phyloP scores from a whole-genome alignment of 2,797 vertebrate genomes.

The Heterohyrax brucei region DNA sequence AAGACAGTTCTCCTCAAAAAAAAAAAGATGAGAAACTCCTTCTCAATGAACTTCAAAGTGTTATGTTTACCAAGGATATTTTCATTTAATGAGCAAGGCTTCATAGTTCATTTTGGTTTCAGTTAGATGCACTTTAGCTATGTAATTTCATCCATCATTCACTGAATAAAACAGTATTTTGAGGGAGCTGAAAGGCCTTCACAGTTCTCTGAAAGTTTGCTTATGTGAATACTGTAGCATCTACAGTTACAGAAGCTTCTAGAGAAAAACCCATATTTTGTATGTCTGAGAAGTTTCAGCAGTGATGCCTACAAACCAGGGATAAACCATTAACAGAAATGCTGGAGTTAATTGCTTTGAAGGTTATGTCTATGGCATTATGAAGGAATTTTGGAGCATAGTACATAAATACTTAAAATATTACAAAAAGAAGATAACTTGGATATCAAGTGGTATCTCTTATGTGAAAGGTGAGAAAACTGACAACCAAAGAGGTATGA shows the following conservation, averaged over 20 bases:
- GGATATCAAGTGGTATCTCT: slow-evolving; percentile 3
- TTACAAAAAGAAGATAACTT: slow-evolving; percentile 43
- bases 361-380: too few relatives aligned
- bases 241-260: neutral
- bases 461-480: slow-evolving; percentile 42
- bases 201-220: slow-evolving; percentile 48
- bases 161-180: slow-evolving; percentile 7
- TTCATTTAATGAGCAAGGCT: slow-evolving; percentile 35
- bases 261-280: slow-evolving; percentile 5
- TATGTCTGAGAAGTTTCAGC: neutral
- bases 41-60: slow-evolving; percentile 7
- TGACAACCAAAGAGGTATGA: neutral
- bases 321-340: neutral
- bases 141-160: slow-evolving; percentile 18
- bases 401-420: neutral
- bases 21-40: slow-evolving; percentile 39
- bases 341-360: neutral
- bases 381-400: slow-evolving; percentile 24
- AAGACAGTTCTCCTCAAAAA: neutral
- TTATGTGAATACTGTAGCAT: slow-evolving; percentile 4
- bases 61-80: slow-evolving; percentile 28
- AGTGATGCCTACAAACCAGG: slow-evolving; percentile 34
- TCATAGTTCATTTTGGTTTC: slow-evolving; percentile 58
- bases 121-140: neutral
- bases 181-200: neutral